A percentile compares a stretch with the other conserved stretches of the same genome.
phyloP scores from a whole-genome alignment of 2,113 vertebrate species.

The Pelodiscus sinensis region DNA sequence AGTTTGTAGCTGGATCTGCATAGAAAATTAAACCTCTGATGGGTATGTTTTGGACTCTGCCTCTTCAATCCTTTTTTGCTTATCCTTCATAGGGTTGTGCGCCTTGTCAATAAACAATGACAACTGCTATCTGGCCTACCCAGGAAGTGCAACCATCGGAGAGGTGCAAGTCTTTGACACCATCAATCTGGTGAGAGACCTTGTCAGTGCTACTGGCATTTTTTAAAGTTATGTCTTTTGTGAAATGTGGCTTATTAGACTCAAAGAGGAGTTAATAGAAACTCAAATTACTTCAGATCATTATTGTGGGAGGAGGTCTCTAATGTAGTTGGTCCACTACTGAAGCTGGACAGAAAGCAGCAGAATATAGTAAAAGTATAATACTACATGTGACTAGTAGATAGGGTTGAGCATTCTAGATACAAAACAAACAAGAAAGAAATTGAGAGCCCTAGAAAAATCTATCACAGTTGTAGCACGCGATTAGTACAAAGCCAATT shows the following conservation, averaged over 20 bases:
- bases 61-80: not conserved
- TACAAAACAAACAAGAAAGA: not conserved
- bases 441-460: too few species aligned
- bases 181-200: conserved; percentile 91
- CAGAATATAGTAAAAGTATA: not conserved
- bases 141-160: conserved; percentile 96
- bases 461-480: too few species aligned
- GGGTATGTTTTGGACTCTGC: not conserved
- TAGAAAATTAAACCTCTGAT: not conserved
- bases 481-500: not conserved
- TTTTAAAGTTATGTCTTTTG: not conserved
- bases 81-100: conserved; percentile 81
- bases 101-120: conserved; percentile 97
- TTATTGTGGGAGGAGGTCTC: too few species aligned
- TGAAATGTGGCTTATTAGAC: rapidly evolving
- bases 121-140: conserved; percentile 97
- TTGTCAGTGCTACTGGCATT: not conserved
- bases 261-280: not conserved
- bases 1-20: not conserved
- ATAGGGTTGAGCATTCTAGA: not conserved
- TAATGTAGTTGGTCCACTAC: not conserved
- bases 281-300: rapidly evolving
- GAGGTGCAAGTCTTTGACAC: conserved; percentile 99
- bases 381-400: not conserved
- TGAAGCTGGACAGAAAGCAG: rapidly evolving